These are phyloP conservation scores for Pipistrellus pygmaeus DNA, from an alignment of 2,797 vertebrate species.

Conservation along the genomic window DNA sequence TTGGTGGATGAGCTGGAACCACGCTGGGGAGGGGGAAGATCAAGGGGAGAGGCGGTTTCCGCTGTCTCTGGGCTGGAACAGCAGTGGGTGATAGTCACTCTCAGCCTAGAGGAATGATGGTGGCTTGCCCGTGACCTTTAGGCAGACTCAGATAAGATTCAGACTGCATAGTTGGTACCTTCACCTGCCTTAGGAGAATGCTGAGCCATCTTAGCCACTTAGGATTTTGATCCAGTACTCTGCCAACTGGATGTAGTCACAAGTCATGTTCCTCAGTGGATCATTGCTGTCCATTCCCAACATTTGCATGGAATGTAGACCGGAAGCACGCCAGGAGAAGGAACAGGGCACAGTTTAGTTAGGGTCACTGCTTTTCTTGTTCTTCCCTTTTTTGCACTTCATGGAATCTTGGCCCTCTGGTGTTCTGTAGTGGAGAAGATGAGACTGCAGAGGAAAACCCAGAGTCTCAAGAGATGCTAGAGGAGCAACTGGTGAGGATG, in stretches of 20 bases:
- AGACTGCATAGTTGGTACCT: not conserved
- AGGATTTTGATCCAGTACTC: not conserved
- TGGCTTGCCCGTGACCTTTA: not conserved
- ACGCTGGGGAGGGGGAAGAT: not conserved
- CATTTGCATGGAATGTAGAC: not conserved
- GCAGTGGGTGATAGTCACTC: not conserved
- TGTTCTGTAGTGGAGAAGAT: slow-evolving; percentile 88
- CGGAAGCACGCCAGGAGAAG: not conserved
- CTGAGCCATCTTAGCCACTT: not conserved
- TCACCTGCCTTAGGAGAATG: not conserved
- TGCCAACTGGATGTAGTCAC: not conserved
- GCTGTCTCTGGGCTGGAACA: not conserved
- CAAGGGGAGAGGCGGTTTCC: not conserved
- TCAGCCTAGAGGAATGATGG: not conserved
- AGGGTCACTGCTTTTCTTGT: not conserved
- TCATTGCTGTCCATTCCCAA: not conserved
- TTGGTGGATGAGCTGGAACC: not conserved
- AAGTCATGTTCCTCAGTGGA: not conserved
- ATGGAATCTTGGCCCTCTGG: slow-evolving; percentile 49
- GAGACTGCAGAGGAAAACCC: slow-evolving; percentile 93
- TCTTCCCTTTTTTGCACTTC: not conserved
- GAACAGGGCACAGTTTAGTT: not conserved
- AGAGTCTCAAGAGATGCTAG: slow-evolving; percentile 97
- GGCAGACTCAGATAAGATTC: not conserved
- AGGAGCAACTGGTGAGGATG: slow-evolving; percentile 95